A percentile compares a stretch with the other conserved stretches of the same genome.
Conservation (phyloP, 2,113 vertebrate genomes). For the Paedocypris sp. region DNA sequence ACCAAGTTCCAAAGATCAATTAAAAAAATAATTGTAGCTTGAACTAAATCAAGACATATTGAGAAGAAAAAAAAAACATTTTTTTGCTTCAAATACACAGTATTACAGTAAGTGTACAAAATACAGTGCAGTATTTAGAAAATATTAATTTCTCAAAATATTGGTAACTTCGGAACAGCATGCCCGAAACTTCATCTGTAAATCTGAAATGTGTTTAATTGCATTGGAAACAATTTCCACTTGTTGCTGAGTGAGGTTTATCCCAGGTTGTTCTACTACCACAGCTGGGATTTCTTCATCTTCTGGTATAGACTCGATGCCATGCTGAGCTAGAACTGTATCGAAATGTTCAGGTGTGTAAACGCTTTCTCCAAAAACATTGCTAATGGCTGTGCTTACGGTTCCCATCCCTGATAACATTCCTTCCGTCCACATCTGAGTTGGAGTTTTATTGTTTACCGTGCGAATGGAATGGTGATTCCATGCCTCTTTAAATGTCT, state of each 20-base stretch:
- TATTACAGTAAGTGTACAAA: no score
- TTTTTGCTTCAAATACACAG: no score
- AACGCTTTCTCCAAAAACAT: not conserved
- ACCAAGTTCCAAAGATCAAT: no score
- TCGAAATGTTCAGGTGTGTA: not conserved
- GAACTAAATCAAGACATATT: no score
- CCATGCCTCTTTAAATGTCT: not conserved
- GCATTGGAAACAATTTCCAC: not conserved
- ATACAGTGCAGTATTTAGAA: no score
- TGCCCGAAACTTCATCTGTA: not conserved
- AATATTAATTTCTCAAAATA: not conserved
- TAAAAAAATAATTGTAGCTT: no score
- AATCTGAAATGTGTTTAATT: not conserved
- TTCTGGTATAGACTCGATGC: not conserved
- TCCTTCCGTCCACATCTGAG: not conserved
- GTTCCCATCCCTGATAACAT: not conserved
- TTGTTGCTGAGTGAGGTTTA: constrained; percentile 10
- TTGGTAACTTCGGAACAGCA: not conserved
- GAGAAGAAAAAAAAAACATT: no score
- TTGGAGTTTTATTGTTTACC: not conserved
- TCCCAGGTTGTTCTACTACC: constrained; percentile 3
- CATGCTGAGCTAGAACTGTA: not conserved
- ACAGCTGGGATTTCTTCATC: constrained; percentile 15
- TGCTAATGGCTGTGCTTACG: not conserved
- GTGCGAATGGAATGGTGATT: not conserved